Evolutionary conservation across 2,888 invertebrate genomes (phyloP), one percentile per base, ranked within the genome.

Genomic region (Adelognathus sp.): DNA sequence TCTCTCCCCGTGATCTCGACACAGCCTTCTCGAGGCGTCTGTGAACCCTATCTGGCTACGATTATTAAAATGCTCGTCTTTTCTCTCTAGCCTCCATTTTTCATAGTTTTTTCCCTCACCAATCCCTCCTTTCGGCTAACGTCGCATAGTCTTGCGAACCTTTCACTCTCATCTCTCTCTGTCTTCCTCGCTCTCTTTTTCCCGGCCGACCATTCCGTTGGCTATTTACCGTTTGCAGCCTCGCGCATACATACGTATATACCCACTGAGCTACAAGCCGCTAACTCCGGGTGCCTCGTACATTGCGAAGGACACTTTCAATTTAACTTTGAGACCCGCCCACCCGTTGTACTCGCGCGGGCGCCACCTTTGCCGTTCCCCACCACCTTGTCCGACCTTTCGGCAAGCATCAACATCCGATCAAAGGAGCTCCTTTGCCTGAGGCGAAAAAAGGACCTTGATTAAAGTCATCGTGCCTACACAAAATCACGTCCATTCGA

Each of bases 271-370:
- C 72, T 64, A 21, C 39, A 16, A 56, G 41, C 5, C 31, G 52
- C 31, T 31, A 36, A 9, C 58, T 54, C 11, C 24, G 33, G 76
- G 63, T 52, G 61, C 36, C 79, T 63, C 56, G 79, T 82, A 84
- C 79, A 83, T 84, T 83, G 82, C 84, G 82, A 84, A 85, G 82
- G 86, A 87, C 86, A 87, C 84, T 87, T 88, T 87, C 87, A 85
- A 88, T 88, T 86, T 86, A 87, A 87, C 83, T 86, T 86, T 82
- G 82, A 71, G 74, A 54, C 60, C 66, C 64, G 39, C 50, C 21
- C 16, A 21, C 70, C 29, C 21, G n/a, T 18, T 29, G 61, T 60
- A 61, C 29, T 44, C 21, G 29, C n/a, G n/a, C n/a, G n/a, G n/a
- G 39, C 31, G 18, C 21, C 58, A 52, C 69, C 72, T 46, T 52